Evolutionary conservation across 1,140 invertebrate species (phyloP), one percentile per base, ranked within the genome.

Genomic region (Drosophila saltans): DNA sequence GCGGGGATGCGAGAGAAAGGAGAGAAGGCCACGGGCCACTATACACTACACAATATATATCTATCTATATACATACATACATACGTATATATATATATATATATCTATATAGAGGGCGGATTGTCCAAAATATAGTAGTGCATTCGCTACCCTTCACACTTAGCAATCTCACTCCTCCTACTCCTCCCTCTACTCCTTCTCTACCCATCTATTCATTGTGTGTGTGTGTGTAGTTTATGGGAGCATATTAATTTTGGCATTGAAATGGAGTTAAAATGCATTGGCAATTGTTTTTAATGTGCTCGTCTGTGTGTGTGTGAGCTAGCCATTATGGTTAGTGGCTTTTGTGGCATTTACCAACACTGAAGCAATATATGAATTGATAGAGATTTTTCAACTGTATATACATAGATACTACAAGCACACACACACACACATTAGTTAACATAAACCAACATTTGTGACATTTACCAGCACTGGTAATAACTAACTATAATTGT

Each of bases 231-330:
- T 79, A 72, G 69, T 86, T 88, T 88, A 86, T 86, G 80, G 69
- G 8, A 86, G 68, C 80, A 73, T 86, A 86, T 86, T 86, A 82
- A 86, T 88, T 88, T 88, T 80, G 80, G 76, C 80, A 86, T 88
- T 86, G 83, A 88, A 88, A 80, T 77, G 69, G 66, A 77, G 56
- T 69, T 78, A 66, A 77, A 80, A 80, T 83, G 83, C 83, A 88
- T 76, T 88, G 75, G 71, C 83, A 88, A 88, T 89, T 89, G 83
- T 80, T 88, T 80, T 72, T 59, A 59, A 59, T 59, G 57, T 59
- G 57, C 26, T 36, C 33, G 16, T 59, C 3, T 36, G 33, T 4
- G 33, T 4, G 55, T 26, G 45, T 48, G 45, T 48, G 45, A 52
- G 21, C 26, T 52, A 21, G 57, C 57, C 33, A 59, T 59, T 66